Evolutionary conservation across 2,113 vertebrate species (phyloP).

Genomic region (Ceyx margarethae): DNA sequence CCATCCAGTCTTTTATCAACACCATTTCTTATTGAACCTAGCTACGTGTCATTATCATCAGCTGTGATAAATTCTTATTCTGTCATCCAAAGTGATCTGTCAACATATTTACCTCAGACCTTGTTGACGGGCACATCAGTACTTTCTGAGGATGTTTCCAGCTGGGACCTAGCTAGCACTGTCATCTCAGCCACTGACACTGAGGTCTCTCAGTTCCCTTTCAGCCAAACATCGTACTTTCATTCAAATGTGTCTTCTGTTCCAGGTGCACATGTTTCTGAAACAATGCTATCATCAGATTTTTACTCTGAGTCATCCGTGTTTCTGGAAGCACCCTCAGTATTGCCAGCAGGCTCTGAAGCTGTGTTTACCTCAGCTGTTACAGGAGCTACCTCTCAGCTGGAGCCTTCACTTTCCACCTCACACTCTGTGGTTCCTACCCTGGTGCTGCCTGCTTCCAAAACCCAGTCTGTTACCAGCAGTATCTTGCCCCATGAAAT

Average conservation of each 20-base stretch:
- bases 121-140: not conserved
- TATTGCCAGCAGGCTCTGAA: constrained; percentile 8
- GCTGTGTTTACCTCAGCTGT: constrained; percentile 69
- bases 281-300: not conserved
- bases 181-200: not conserved
- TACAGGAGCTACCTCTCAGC: constrained; percentile 71
- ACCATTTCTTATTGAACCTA: constrained; percentile 11
- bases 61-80: not conserved
- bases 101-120: constrained; percentile 33
- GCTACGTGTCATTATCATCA: not conserved
- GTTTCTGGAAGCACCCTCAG: constrained; percentile 31
- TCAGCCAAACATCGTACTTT: constrained; percentile 17
- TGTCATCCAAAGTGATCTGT: not conserved
- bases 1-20: constrained; percentile 23
- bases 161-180: not conserved
- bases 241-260: not conserved
- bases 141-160: not conserved
- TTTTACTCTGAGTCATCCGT: not conserved
- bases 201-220: not conserved
- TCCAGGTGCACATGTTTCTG: not conserved
- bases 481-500: constrained; percentile 13
- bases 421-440: not conserved
- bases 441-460: constrained; percentile 2
- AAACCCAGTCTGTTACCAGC: constrained; percentile 33
- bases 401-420: constrained; percentile 35